Evolutionary conservation across 2,888 invertebrate genomes (phyloP), one percentile per base, ranked within the genome.

Genomic region (Archips crataeganus): DNA sequence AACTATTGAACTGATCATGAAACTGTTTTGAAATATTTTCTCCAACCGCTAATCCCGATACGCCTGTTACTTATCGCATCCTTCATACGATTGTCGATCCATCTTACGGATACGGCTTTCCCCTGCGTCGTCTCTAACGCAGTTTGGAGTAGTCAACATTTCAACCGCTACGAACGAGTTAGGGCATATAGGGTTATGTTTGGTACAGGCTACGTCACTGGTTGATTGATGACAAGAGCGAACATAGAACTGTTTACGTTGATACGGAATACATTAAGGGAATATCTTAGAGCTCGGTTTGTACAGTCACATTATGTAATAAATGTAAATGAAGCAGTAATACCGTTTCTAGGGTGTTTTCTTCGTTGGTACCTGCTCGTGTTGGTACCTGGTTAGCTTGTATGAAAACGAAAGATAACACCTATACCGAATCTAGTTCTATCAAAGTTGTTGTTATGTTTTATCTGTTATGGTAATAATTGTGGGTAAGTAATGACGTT

Each of bases 261-360:
- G 63, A 63, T 63, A 63, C 34, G 63, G 63, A 63, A 63, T 63
- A 63, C 63, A 63, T 63, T 63, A 63, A 13, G 13, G 63, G 3
- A 42, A 63, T 47, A 1, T 63, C 10, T 23, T 2, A 2, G 47
- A 51, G 23, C 54, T 15, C 13, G 23, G 54, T 54, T 54, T 54
- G 15, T 23, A 49, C 49, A 54, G 54, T 54, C 23, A 54, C 45
- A 45, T 10, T 3, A 45, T 11, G 10, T 3, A 42, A 45, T 45
- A 45, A 45, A 45, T 45, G 11, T 10, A 23, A 23, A 23, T 23
- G 23, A 23, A 23, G 23, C 23, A 23, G 23, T 23, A 23, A 23
- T 23, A 23, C 23, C 1, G 23, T 23, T 23, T 23, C 23, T 23
- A 23, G 23, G 23, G 23, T 1, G 23, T 23, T 23, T 23, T 23